Conservation (phyloP, 2,113 vertebrate genomes). For the Bombycilla garrulus region DNA sequence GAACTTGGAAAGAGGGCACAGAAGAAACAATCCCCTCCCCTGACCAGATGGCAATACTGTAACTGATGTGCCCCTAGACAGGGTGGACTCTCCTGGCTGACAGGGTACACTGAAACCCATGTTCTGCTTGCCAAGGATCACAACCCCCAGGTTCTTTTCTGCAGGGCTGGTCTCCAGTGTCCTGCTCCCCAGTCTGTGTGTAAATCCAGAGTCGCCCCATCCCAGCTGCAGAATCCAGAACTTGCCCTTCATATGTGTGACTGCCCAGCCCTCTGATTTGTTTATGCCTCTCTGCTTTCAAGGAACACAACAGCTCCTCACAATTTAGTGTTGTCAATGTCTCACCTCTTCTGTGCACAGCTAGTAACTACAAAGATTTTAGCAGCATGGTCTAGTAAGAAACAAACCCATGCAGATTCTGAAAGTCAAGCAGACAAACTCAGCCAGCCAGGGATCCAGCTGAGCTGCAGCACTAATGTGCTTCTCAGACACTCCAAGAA, state of each 20-base stretch:
- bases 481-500: background rate
- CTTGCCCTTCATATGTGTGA: background rate
- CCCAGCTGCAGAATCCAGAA: background rate
- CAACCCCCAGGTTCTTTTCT: no score
- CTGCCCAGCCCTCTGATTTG: background rate
- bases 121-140: background rate
- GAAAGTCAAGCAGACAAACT: background rate
- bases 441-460: background rate
- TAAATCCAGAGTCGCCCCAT: background rate
- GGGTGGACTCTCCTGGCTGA: no score
- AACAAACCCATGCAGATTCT: background rate
- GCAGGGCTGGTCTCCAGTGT: background rate
- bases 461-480: background rate
- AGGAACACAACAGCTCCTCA: background rate
- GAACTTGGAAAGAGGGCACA: background rate
- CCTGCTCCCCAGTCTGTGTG: background rate
- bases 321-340: background rate
- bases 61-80: background rate
- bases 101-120: background rate
- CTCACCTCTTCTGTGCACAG: background rate
- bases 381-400: background rate
- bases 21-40: background rate
- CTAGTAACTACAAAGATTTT: background rate
- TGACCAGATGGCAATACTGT: no score
- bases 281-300: background rate